Evolutionary conservation across 2,113 vertebrate genomes (phyloP), one percentile per base, ranked within the genome.

Genomic region (Symphodus melops): DNA sequence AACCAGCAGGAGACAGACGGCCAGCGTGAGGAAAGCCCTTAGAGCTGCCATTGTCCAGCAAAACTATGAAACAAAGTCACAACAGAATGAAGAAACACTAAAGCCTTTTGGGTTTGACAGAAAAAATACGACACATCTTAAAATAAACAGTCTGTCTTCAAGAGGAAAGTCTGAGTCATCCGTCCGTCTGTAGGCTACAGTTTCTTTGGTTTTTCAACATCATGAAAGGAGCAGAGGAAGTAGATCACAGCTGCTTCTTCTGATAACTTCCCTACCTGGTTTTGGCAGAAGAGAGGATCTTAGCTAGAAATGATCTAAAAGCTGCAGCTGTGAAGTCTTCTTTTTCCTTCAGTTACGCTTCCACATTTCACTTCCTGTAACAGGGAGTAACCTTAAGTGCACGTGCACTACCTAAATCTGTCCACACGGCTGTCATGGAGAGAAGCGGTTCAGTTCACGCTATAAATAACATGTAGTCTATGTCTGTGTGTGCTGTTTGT

Each of bases 41-140:
- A 66, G 14, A 11, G 74, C 14, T 57, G 85, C 81, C 90, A 92
- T 92, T 49, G 16, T 17, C 37, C 60, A 21, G 66, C 25, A 59
- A 57, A 44, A 77, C 86, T 83, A 16, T 1, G 6, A 25, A 39
- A 58, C 9, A 67, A 23, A 70, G 17, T 56, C 1, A 37, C 5
- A 17, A 56, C 36, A 49, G 33, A 1, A 7, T 17, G 3, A 44
- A 58, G 2, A 63, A 25, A 21, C 13, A 12, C 2, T 2, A 4
- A 13, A 36, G 28, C 39, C 6, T 19, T 19, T 48, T 48, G 6
- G 1, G 13, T 14, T 48, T 16, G 17, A 14, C 55, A 52, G 5
- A 5, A 33, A 5, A 33, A 9, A 28, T 20, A 28, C 9, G 5
- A 37, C 11, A 21, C 8, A 1, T 13, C 5, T 6, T 36, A 12